Conservation (phyloP, 1,140 invertebrate species). For the Ips nitidus region DNA sequence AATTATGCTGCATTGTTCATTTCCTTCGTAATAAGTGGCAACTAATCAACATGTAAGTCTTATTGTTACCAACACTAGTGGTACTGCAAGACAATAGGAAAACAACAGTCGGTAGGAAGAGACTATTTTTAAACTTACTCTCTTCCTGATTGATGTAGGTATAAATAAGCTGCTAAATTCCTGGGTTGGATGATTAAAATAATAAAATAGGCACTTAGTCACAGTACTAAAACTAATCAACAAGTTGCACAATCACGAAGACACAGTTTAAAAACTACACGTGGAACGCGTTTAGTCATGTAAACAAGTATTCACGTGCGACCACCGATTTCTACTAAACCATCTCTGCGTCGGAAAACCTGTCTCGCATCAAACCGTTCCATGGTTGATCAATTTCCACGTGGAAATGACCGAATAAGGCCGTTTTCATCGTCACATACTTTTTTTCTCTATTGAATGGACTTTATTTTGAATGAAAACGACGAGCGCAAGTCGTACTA, state of each 20-base stretch:
- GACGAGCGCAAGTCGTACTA: conserved; percentile 15
- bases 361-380: not conserved
- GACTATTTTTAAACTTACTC: too few species aligned
- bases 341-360: not conserved
- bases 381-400: conserved; percentile 2
- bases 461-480: conserved; percentile 21
- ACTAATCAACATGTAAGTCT: too few species aligned
- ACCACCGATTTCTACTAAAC: not conserved
- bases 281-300: conserved; percentile 3
- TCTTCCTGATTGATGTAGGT: too few species aligned
- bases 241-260: not conserved
- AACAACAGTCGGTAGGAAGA: too few species aligned
- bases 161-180: too few species aligned
- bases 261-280: conserved; percentile 9
- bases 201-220: too few species aligned
- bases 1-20: too few species aligned
- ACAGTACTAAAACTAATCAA: not conserved
- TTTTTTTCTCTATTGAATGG: conserved; percentile 2
- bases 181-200: too few species aligned
- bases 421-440: conserved; percentile 15
- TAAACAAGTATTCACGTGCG: conserved; percentile 16
- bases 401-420: not conserved
- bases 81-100: too few species aligned
- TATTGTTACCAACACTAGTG: too few species aligned
- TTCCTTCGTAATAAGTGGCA: not conserved